phyloP scores from a whole-genome alignment of 2,113 vertebrate genomes.

The Myodes glareolus region DNA sequence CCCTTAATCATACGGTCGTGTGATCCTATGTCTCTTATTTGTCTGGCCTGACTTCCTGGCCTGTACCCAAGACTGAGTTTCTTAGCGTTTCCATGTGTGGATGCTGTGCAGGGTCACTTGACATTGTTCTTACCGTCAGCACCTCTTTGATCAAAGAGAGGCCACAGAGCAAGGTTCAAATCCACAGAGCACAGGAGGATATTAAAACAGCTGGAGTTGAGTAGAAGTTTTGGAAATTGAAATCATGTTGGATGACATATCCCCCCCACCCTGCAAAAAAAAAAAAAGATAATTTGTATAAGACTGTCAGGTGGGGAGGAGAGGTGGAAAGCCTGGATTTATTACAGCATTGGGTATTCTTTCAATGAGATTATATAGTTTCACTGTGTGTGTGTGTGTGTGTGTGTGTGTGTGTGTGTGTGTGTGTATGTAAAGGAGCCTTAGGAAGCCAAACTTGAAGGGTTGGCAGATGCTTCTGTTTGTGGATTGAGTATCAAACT shows the following conservation, averaged over 20 bases:
- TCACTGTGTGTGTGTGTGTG: background rate
- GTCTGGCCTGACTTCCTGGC: conserved; percentile 47
- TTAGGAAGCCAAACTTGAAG: background rate
- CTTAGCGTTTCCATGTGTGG: conserved; percentile 50
- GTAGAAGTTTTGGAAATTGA: background rate
- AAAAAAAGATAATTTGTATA: background rate
- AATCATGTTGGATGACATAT: background rate
- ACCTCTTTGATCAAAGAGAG: conserved; percentile 42
- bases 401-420: background rate
- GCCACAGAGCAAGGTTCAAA: background rate
- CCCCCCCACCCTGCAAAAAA: background rate
- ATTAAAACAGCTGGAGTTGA: background rate
- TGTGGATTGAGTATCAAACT: background rate
- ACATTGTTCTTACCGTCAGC: background rate
- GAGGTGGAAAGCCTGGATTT: background rate
- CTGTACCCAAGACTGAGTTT: background rate
- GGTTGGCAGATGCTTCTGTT: background rate
- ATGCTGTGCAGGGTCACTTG: background rate
- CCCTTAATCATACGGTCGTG: background rate
- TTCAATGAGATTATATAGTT: background rate
- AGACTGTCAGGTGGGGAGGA: rapidly evolving
- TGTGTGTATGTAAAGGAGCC: background rate
- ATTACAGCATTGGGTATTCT: background rate
- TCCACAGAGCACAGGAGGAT: background rate
- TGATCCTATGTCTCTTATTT: background rate